Conservation (phyloP, 2,113 vertebrate species). For the Saguinus imperator region DNA sequence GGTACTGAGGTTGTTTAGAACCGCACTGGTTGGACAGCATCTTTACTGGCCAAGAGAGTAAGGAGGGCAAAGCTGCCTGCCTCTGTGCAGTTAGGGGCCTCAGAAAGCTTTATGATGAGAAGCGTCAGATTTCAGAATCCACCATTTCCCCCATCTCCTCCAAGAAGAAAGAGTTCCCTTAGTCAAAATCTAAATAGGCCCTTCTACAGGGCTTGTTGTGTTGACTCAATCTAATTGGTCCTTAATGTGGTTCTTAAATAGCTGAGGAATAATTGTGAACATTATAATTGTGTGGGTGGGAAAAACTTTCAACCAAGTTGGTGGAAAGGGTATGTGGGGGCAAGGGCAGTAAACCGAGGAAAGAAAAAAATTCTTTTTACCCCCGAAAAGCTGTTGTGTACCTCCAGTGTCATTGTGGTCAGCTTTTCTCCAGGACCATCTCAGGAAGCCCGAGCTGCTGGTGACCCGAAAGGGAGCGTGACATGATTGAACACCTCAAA, state of each 20-base stretch:
- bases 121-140: not conserved
- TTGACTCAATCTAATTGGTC: not conserved
- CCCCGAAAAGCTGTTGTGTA: not conserved
- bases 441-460: not conserved
- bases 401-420: not conserved
- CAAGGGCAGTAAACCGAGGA: not conserved
- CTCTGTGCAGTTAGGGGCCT: fast-evolving
- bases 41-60: not conserved
- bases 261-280: constrained; percentile 9
- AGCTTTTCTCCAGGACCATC: not conserved
- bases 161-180: constrained; percentile 15
- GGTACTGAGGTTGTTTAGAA: not conserved
- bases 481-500: fast-evolving
- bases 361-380: not conserved
- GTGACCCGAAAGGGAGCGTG: not conserved
- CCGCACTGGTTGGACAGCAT: not conserved
- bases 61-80: not conserved
- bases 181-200: not conserved
- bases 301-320: not conserved
- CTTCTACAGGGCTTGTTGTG: not conserved
- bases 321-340: not conserved
- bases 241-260: constrained; percentile 40
- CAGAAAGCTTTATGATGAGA: not conserved
- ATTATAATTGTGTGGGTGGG: constrained; percentile 15
- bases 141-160: not conserved